Evolutionary conservation across 2,888 invertebrate species (phyloP).

Genomic region (Ferrisia virgata): DNA sequence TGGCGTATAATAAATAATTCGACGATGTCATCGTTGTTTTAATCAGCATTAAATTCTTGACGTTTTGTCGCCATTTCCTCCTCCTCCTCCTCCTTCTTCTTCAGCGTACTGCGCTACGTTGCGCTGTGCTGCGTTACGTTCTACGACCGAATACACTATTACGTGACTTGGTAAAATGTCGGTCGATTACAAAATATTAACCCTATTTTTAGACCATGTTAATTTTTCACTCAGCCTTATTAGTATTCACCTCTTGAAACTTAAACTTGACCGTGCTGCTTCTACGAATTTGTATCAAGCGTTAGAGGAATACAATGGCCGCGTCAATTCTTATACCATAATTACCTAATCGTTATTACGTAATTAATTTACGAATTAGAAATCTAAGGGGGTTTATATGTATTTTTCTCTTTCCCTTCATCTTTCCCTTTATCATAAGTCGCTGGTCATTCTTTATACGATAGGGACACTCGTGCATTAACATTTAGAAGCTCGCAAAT

Average conservation of each 20-base stretch:
- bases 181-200: constrained; percentile 31
- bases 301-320: not conserved
- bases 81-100: no score
- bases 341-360: constrained; percentile 11
- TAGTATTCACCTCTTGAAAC: constrained; percentile 20
- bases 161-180: constrained; percentile 39
- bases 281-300: constrained; percentile 4
- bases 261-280: not conserved
- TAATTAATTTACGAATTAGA: constrained; percentile 15
- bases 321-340: not conserved
- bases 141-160: constrained; percentile 4
- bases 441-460: not conserved
- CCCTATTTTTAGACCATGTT: not conserved
- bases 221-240: constrained; percentile 7
- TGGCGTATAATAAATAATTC: not conserved
- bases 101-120: no score
- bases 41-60: constrained; percentile 23
- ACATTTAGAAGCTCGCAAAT: no score
- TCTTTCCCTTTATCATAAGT: not conserved
- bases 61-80: constrained; percentile 14
- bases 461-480: no score
- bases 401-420: no score
- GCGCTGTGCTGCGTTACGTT: no score
- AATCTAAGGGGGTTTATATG: not conserved
- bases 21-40: not conserved